Conservation (phyloP, 2,888 invertebrate species). For the Meta bourneti region DNA sequence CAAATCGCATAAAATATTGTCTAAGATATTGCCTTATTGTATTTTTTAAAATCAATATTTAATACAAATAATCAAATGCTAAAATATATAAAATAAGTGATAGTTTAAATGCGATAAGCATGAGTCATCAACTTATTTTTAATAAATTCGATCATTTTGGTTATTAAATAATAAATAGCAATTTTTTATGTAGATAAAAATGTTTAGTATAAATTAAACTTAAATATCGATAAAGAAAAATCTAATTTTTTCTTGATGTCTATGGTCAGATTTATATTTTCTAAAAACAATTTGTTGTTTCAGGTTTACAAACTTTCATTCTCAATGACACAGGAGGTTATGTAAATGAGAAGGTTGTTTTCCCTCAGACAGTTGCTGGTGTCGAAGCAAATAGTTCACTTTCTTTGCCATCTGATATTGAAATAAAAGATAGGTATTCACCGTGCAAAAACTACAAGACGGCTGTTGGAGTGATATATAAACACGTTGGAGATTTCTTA, state of each 20-base stretch:
- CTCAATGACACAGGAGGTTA: conserved; percentile 14
- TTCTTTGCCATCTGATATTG: conserved; percentile 44
- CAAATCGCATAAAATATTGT: no score
- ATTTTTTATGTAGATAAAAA: background rate
- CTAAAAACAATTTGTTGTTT: background rate
- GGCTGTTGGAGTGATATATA: conserved; percentile 68
- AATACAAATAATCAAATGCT: no score
- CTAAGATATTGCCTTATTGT: no score
- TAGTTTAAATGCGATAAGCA: no score
- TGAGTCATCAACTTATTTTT: no score
- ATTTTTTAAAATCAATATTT: no score
- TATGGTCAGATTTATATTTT: no score
- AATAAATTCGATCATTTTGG: no score
- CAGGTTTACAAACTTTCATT: conserved; percentile 70
- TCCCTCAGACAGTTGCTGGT: conserved; percentile 45
- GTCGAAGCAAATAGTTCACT: conserved; percentile 44
- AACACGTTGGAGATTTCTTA: conserved; percentile 65
- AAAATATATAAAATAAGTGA: no score
- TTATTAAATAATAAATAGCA: no score
- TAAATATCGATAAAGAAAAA: background rate
- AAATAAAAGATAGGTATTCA: background rate
- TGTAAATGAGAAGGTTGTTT: conserved; percentile 7
- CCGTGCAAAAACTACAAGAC: conserved; percentile 49
- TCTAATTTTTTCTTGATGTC: no score
- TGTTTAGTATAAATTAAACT: background rate